phyloP scores from a whole-genome alignment of 2,888 invertebrate genomes.

The Erebia palarica region DNA sequence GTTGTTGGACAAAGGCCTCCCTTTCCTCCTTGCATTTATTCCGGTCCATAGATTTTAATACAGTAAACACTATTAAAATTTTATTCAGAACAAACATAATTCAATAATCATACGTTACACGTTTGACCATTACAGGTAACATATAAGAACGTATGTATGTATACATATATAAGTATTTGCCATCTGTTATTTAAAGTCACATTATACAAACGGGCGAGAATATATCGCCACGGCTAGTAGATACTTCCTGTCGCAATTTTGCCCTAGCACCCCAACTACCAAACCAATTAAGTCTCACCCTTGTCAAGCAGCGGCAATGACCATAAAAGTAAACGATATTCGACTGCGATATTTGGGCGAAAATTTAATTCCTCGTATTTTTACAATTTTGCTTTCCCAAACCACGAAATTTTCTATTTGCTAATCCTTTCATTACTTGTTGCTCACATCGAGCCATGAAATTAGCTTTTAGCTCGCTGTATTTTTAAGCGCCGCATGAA shows the following conservation, averaged over 20 bases:
- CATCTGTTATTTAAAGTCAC: neutral
- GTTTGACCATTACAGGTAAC: no score
- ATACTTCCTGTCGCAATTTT: neutral
- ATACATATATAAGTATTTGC: neutral
- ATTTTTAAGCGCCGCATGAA: neutral
- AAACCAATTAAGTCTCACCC: constrained; percentile 19
- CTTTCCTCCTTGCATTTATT: no score
- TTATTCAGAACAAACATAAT: no score
- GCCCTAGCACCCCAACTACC: constrained; percentile 12
- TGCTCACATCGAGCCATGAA: neutral
- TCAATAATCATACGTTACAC: no score
- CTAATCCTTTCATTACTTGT: constrained; percentile 6
- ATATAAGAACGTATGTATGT: neutral
- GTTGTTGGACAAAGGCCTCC: no score
- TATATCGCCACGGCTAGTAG: neutral
- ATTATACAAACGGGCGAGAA: neutral
- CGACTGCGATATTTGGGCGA: constrained; percentile 18
- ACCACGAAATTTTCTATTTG: neutral
- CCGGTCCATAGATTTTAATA: no score
- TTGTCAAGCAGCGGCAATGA: constrained; percentile 25
- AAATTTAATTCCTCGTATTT: constrained; percentile 21
- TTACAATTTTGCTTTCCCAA: constrained; percentile 20
- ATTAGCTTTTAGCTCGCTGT: neutral
- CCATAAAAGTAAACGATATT: constrained; percentile 27
- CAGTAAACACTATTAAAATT: no score